Base-by-base conservation (phyloP, 1,140 invertebrate genomes). In the Hyles euphorbiae region DNA sequence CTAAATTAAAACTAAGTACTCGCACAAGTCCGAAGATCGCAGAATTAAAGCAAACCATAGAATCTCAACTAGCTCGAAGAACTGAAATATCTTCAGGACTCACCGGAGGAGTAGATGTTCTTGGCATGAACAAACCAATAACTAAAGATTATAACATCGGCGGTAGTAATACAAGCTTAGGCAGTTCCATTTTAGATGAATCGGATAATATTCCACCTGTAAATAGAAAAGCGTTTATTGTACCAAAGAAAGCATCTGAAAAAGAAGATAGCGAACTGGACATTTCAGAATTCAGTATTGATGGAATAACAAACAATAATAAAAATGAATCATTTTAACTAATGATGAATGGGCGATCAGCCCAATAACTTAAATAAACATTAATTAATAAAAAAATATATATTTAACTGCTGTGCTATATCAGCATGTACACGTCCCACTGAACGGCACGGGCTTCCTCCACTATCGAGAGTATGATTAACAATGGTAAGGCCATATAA, bases 231-330 rank as follows among this genome's bases (percentile, higher is more conserved):
- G 60, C 80, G 11, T 62, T 80, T 7, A 54, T 79, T 0, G 79
- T 75, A 66, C 67, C 81, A 47, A 84, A 77, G 64, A 65, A 65
- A 40, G 60, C 70, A 22, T 50, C 70, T 52, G 70, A 71, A 55
- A 86, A 81, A 65, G 77, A 85, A 44, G 81, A 87, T 45, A 89
- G 88, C 60, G 88, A 89, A 72, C 66, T 89, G 54, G 88, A 89
- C 51, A 74, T 88, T 43, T 89, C 88, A 10, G 85, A 89, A 64
- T 83, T 83, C 60, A 86, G 84, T 58, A 73, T 87, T n/a, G 81
- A 84, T 57, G 76, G 77, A 44, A 60, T 81, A 43, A 60, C 67
- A 33, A 43, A 40, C 4, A 7, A n/a, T 40, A 76, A 78, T 65
- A 80, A 80, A 63, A 76, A 74, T 65, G 71, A 74, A 61, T 66